Evolutionary conservation across 2,113 vertebrate species (phyloP), one percentile per base, ranked within the genome.

Genomic region (Aspiorhynchus laticeps): DNA sequence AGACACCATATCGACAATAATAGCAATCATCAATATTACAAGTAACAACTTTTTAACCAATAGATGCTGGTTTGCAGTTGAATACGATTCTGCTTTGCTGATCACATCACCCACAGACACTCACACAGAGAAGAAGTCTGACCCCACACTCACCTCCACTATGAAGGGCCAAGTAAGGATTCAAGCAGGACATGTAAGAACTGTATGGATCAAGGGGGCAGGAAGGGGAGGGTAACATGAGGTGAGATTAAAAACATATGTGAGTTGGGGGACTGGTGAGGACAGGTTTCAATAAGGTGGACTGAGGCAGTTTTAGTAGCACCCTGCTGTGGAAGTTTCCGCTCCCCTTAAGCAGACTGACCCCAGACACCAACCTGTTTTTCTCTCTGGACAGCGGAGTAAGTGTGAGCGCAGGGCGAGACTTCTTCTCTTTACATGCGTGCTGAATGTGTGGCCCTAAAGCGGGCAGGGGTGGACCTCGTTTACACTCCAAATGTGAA

Each of bases 251-350:
- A 48, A 59, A 76, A n/a, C 41, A 76, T n/a, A 56, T 59, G 56
- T 1, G 21, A 73, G 75, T 10, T 46, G 26, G 15, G 26, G 41
- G 63, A n/a, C 5, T 63, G 17, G 61, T 26, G 24, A 14, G 7
- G 53, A 65, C 71, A 43, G 59, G 51, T 43, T 51, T 86, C 36
- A 43, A 33, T 46, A 85, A 79, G 38, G 84, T 21, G 91, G 78
- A 38, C 89, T 79, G 85, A 84, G 87, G 80, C 86, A 87, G 89
- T 88, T 87, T 86, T 88, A 53, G 91, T 95, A 95, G 95, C 95
- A 95, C 95, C 95, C 94, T 95, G 95, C 95, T 95, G 93, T 95
- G 94, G 94, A 94, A 95, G 94, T 94, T 95, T 93, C 91, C 85
- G 93, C 94, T 94, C 94, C 95, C 93, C 94, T 93, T 93, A 95